These are phyloP conservation scores for Augochlorella aurata DNA, from an alignment of 2,888 invertebrate species.

Conservation along the genomic window DNA sequence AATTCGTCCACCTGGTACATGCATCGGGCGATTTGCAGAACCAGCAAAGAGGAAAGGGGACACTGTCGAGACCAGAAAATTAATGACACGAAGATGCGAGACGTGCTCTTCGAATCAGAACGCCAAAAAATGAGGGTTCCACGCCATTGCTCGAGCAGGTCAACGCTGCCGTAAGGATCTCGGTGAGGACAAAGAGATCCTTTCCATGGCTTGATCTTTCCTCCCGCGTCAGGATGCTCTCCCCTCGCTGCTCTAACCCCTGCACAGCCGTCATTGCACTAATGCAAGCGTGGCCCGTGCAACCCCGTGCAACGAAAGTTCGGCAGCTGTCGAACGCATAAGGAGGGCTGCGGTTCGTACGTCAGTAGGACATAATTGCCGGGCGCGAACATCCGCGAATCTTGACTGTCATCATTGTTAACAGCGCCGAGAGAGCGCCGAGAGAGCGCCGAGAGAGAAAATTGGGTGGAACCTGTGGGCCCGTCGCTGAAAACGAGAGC, in stretches of 20 bases:
- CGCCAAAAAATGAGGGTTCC: conserved; percentile 27
- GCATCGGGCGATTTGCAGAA: too few species aligned
- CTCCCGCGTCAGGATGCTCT: conserved; percentile 53
- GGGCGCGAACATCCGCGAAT: conserved; percentile 18
- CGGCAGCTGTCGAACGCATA: conserved; percentile 60
- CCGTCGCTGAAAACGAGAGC: conserved; percentile 50
- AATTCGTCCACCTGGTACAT: too few species aligned
- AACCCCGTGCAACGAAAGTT: conserved; percentile 54
- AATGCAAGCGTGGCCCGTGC: conserved; percentile 57
- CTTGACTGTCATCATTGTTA: conserved; percentile 30
- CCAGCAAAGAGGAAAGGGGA: too few species aligned
- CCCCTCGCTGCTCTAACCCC: conserved; percentile 24
- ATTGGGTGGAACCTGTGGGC: conserved; percentile 20
- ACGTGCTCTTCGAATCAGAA: not conserved
- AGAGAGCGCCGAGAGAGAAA: not conserved
- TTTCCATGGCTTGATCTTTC: conserved; percentile 58
- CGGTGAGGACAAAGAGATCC: conserved; percentile 72
- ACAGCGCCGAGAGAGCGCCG: not conserved
- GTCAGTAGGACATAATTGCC: not conserved
- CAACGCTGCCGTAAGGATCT: conserved; percentile 71
- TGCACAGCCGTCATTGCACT: conserved; percentile 64
- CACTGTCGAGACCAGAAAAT: too few species aligned
- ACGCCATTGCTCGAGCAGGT: conserved; percentile 73
- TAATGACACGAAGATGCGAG: too few species aligned
- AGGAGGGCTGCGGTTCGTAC: too few species aligned